Evolutionary conservation across 2,888 invertebrate species (phyloP).

Genomic region (Noctuana brunneofusca): DNA sequence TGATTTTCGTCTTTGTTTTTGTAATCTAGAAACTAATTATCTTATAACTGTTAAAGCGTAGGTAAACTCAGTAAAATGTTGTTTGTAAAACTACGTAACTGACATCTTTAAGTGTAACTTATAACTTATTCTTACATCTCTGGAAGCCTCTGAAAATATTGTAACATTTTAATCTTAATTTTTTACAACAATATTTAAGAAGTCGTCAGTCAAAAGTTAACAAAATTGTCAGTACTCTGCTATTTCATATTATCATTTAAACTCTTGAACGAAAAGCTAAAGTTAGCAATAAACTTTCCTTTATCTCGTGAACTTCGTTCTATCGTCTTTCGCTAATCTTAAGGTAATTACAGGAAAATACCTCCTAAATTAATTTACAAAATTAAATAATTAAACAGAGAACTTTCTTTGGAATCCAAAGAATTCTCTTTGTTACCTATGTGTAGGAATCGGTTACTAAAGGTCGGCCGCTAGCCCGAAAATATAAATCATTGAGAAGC

Average conservation of each 20-base stretch:
- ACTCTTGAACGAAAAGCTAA: constrained; percentile 8
- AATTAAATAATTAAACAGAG: constrained; percentile 21
- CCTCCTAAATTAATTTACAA: constrained; percentile 10
- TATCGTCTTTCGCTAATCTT: constrained; percentile 30
- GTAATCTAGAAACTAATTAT: too few species aligned
- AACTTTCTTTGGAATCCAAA: constrained; percentile 1
- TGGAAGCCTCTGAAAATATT: background rate
- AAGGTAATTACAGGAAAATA: constrained; percentile 28
- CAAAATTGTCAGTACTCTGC: constrained; percentile 16
- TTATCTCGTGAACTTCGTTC: constrained; percentile 21
- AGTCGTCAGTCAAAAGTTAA: background rate
- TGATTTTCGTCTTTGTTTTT: too few species aligned
- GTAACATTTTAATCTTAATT: background rate
- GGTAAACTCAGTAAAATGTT: too few species aligned
- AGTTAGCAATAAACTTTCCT: constrained; percentile 20
- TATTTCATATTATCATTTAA: constrained; percentile 22
- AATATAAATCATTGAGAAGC: too few species aligned
- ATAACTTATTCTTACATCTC: too few species aligned
- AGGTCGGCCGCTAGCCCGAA: too few species aligned
- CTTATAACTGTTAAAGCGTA: too few species aligned
- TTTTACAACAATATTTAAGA: too few species aligned
- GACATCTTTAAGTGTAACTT: too few species aligned
- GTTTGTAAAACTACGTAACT: too few species aligned
- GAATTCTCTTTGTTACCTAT: background rate
- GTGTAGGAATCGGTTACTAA: too few species aligned